Evolutionary conservation across 2,888 invertebrate genomes (phyloP).

Genomic region (Cheilosia scutellata): DNA sequence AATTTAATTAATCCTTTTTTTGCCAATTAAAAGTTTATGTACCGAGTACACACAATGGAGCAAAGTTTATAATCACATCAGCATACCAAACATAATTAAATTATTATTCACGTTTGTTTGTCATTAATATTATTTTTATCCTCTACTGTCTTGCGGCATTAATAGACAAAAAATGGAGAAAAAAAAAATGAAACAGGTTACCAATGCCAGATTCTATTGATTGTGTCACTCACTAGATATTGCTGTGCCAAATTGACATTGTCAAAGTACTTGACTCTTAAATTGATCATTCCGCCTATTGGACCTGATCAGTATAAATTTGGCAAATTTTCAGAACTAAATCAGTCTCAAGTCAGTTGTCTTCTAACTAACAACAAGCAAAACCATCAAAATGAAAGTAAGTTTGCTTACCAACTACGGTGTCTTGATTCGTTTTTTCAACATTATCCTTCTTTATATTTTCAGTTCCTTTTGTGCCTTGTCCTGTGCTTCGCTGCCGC

Average conservation of each 20-base stretch:
- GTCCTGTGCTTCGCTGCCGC: slow-evolving; percentile 61
- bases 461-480: slow-evolving; percentile 66
- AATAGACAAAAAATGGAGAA: background rate
- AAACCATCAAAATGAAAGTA: slow-evolving; percentile 56
- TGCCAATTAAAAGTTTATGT: background rate
- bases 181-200: slow-evolving; percentile 26
- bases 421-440: background rate
- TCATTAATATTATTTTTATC: background rate
- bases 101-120: background rate
- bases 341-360: slow-evolving; percentile 54
- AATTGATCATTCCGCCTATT: background rate
- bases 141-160: background rate
- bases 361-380: slow-evolving; percentile 7
- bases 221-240: background rate
- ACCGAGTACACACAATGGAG: background rate
- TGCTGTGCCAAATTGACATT: background rate
- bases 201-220: background rate
- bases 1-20: background rate
- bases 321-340: slow-evolving; percentile 3
- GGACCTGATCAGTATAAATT: slow-evolving; percentile 31
- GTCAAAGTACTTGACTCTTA: background rate
- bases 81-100: background rate
- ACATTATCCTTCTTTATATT: slow-evolving; percentile 1
- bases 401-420: background rate
- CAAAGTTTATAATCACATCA: background rate